Evolutionary conservation across 2,888 invertebrate species (phyloP), one percentile per base, ranked within the genome.

Genomic region (Hirtodrosophila confusa): DNA sequence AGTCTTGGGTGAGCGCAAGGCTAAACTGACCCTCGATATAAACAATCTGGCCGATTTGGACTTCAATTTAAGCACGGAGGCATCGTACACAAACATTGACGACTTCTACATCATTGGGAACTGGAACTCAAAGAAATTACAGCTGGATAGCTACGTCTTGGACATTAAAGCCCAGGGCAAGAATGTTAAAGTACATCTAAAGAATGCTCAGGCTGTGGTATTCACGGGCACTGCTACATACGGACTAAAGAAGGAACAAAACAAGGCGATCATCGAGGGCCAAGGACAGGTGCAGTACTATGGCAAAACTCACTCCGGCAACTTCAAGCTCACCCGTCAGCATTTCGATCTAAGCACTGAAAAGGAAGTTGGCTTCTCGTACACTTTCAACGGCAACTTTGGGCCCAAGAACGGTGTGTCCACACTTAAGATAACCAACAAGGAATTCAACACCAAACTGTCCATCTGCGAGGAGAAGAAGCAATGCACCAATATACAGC

Each of bases 401-500:
- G 96, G 95, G 1, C 93, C 93, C 1, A 94, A 94, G 67, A 95
- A 95, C 72, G 93, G 95, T 58, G 94, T 88, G 0, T 93, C 94
- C 0, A 95, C 95, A 77, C 91, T 95, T 0, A 95, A 95, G 76
- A 89, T 94, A 49, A 95, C 96, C 40, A 95, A 95, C 91, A 93
- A 95, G 69, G 95, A 95, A 75, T 94, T 95, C 89, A 94, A 95
- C 83, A 92, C 94, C 45, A 94, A 94, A 10, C 93, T 94, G 70
- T 94, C 95, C 9, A 94, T 95, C 89, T 96, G 96, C 89, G 95
- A 96, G 76, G 95, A 95, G 88, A 95, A 95, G 91, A 95, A 95
- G 65, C 95, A 96, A 76, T 96, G 96, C 87, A 95, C 95, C 0
- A 94, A 95, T 84, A 93, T 95, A 23, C 95, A 96, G 80, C 45